Evolutionary conservation across 2,888 invertebrate genomes (phyloP), one percentile per base, ranked within the genome.

Genomic region (Caenorhabditis panamensis): DNA sequence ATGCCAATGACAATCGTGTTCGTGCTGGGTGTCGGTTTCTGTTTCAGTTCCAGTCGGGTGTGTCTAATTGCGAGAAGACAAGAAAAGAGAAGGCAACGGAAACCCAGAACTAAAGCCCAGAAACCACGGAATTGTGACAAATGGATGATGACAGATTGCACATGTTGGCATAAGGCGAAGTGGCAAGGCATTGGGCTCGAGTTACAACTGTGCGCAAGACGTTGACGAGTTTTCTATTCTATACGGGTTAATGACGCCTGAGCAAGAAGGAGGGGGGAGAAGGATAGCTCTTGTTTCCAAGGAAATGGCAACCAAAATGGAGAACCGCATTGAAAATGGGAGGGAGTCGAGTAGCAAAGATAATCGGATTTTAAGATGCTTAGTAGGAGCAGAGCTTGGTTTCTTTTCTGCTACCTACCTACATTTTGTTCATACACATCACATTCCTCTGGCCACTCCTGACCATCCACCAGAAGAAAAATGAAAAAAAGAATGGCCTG

Each of bases 171-270:
- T 64, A 73, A 64, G 64, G 64, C 37, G 36, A 26, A 51, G 20
- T 54, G 37, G 44, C 54, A 56, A 49, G 49, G 49, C 6, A 26
- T n/a, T 22, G 53, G 16, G 73, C 73, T 73, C 73, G 66, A 66
- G 73, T 73, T 73, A 64, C 73, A 73, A 73, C 31, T 72, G 62
- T 66, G 73, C 73, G 66, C 73, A 73, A 73, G 64, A 73, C 64
- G 73, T 22, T 59, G 53, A 73, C 64, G 58, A 66, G 63, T 47
- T 54, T 41, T 44, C 56, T 61, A 36, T 58, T 49, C 51, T 31
- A 18, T 20, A n/a, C 22, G 64, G 59, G 73, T 64, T 73, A 64
- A 73, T 73, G 73, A 41, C 56, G 53, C 44, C n/a, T 41, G 28
- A 37, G 37, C n/a, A n/a, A n/a, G n/a, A n/a, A n/a, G n/a, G n/a